phyloP scores from a whole-genome alignment of 1,140 invertebrate genomes.

The Drosophila erecta region DNA sequence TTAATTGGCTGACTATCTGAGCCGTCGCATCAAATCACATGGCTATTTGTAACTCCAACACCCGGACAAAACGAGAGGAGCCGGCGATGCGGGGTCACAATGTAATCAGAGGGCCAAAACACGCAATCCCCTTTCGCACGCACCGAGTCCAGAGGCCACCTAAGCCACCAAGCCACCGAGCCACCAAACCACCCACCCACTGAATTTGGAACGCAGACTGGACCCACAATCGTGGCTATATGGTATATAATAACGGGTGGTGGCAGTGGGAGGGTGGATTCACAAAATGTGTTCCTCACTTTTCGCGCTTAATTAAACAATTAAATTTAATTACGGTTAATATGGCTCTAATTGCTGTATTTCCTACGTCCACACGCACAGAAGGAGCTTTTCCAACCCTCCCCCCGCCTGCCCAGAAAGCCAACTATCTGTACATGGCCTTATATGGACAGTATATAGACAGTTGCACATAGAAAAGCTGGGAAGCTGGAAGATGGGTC shows the following conservation, averaged over 20 bases:
- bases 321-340: slow-evolving; percentile 85
- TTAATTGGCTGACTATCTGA: slow-evolving; percentile 78
- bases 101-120: slow-evolving; percentile 52
- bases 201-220: slow-evolving; percentile 15
- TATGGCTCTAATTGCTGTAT: slow-evolving; percentile 85
- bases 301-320: slow-evolving; percentile 85
- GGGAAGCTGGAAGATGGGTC: slow-evolving; percentile 13
- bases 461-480: slow-evolving; percentile 14
- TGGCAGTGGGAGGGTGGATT: background rate
- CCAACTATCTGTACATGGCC: slow-evolving; percentile 31
- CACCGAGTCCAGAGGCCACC: slow-evolving; percentile 44
- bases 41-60: slow-evolving; percentile 80
- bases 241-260: slow-evolving; percentile 36
- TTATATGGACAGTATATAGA: slow-evolving; percentile 18
- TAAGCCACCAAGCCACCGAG: slow-evolving; percentile 20
- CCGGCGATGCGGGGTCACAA: slow-evolving; percentile 27
- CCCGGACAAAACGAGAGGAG: slow-evolving; percentile 29
- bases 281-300: slow-evolving; percentile 82
- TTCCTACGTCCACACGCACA: slow-evolving; percentile 80
- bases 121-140: slow-evolving; percentile 63
- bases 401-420: background rate
- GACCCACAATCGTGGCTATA: slow-evolving; percentile 17
- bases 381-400: slow-evolving; percentile 18
- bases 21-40: slow-evolving; percentile 81
- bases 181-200: slow-evolving; percentile 27